phyloP scores from a whole-genome alignment of 2,113 vertebrate species.

The Takifugu flavidus region DNA sequence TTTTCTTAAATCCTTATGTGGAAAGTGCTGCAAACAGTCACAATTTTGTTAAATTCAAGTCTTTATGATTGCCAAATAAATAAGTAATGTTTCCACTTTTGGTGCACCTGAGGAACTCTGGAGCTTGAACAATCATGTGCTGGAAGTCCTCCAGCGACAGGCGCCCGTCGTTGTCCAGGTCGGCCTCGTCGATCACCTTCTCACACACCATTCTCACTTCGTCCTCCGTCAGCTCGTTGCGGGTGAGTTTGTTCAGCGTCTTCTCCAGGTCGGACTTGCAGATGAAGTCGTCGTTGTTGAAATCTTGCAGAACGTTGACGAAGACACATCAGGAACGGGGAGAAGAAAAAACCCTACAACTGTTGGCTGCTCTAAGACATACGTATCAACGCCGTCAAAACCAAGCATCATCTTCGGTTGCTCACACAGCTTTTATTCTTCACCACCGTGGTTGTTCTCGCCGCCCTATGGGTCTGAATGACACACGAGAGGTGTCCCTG shows the following conservation, averaged over 20 bases:
- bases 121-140: slow-evolving; percentile 89
- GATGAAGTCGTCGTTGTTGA: slow-evolving; percentile 93
- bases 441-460: background rate
- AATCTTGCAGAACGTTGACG: slow-evolving; percentile 74
- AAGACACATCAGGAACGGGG: background rate
- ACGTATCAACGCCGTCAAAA: no score
- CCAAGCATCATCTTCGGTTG: background rate
- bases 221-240: slow-evolving; percentile 86
- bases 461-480: slow-evolving; percentile 42
- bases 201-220: slow-evolving; percentile 91
- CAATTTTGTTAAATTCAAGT: no score
- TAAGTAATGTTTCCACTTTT: background rate
- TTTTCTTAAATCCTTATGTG: slow-evolving; percentile 75
- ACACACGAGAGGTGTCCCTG: slow-evolving; percentile 55
- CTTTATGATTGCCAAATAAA: background rate
- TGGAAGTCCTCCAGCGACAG: slow-evolving; percentile 94
- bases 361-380: no score
- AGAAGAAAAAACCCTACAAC: background rate
- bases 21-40: slow-evolving; percentile 71
- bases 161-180: slow-evolving; percentile 88
- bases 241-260: slow-evolving; percentile 87
- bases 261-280: slow-evolving; percentile 91
- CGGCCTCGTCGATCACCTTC: slow-evolving; percentile 92
- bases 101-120: slow-evolving; percentile 92
- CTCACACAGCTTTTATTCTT: background rate